Evolutionary conservation across 2,888 invertebrate species (phyloP).

Genomic region (Aelia acuminata): DNA sequence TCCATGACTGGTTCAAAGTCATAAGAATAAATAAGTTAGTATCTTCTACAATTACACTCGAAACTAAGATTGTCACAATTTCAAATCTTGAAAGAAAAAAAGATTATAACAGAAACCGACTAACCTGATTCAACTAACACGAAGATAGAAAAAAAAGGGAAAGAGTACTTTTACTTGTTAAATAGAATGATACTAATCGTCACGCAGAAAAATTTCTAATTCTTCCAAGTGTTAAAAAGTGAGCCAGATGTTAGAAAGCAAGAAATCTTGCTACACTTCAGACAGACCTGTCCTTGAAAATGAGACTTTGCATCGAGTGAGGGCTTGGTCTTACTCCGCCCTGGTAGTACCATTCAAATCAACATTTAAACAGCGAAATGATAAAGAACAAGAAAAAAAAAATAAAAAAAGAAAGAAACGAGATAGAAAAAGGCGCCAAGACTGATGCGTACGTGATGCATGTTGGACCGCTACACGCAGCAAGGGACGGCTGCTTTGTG

Average conservation of each 20-base stretch:
- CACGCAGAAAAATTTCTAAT: conserved; percentile 38
- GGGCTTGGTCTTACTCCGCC: background rate
- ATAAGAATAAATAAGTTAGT: too few relatives aligned
- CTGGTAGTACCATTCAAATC: background rate
- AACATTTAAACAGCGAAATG: background rate
- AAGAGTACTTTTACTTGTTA: background rate
- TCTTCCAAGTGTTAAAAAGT: conserved; percentile 11
- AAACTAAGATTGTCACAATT: background rate
- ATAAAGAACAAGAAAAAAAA: background rate
- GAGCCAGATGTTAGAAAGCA: conserved; percentile 41
- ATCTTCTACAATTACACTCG: too few relatives aligned
- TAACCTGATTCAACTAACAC: background rate
- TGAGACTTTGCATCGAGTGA: background rate
- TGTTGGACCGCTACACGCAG: background rate
- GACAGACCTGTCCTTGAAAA: conserved; percentile 12
- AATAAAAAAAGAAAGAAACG: background rate
- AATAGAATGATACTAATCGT: conserved; percentile 17
- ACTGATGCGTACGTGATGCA: background rate
- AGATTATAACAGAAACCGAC: background rate
- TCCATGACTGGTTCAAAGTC: too few relatives aligned
- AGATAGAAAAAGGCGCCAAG: background rate
- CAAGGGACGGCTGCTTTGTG: conserved; percentile 2
- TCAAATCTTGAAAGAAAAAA: background rate
- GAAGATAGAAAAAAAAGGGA: background rate
- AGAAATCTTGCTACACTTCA: background rate